Conservation (phyloP, 2,888 invertebrate species). For the Idaea straminata region DNA sequence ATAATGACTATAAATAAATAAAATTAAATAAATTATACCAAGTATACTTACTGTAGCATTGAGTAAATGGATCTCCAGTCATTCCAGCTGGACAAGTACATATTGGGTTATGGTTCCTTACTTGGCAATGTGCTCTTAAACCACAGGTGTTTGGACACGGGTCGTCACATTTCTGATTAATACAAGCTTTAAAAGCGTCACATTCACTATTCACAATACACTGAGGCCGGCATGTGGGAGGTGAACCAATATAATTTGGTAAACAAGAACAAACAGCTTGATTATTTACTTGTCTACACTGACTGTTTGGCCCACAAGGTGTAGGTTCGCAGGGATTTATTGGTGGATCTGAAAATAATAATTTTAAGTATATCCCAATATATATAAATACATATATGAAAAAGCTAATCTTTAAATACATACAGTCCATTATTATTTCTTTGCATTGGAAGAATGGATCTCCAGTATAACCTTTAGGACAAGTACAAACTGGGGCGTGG, state of each 20-base stretch:
- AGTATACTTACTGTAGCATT: conserved; percentile 84
- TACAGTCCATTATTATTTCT: conserved; percentile 72
- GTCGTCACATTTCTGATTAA: conserved; percentile 92
- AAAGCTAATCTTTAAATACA: conserved; percentile 24
- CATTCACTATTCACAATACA: conserved; percentile 94
- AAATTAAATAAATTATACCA: no score
- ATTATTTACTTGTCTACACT: conserved; percentile 88
- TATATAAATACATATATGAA: conserved; percentile 4
- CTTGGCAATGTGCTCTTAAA: conserved; percentile 89
- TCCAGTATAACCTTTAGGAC: conserved; percentile 87
- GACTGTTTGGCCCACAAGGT: conserved; percentile 93
- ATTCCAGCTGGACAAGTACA: conserved; percentile 92
- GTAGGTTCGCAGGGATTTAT: conserved; percentile 89
- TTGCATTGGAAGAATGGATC: conserved; percentile 91
- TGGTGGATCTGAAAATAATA: conserved; percentile 62
- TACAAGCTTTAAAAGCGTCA: conserved; percentile 88
- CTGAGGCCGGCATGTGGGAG: conserved; percentile 90
- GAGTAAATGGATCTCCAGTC: conserved; percentile 92
- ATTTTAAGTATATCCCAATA: conserved; percentile 5
- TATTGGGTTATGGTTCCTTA: conserved; percentile 92
- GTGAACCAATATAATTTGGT: conserved; percentile 88
- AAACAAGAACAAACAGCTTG: conserved; percentile 93
- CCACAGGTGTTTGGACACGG: conserved; percentile 94
- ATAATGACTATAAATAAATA: no score
- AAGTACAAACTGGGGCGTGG: conserved; percentile 89